Percentiles rank a stretch among this genome's conserved stretches.
Evolutionary conservation across 2,888 invertebrate species (phyloP).

Genomic region (Timandra comae): DNA sequence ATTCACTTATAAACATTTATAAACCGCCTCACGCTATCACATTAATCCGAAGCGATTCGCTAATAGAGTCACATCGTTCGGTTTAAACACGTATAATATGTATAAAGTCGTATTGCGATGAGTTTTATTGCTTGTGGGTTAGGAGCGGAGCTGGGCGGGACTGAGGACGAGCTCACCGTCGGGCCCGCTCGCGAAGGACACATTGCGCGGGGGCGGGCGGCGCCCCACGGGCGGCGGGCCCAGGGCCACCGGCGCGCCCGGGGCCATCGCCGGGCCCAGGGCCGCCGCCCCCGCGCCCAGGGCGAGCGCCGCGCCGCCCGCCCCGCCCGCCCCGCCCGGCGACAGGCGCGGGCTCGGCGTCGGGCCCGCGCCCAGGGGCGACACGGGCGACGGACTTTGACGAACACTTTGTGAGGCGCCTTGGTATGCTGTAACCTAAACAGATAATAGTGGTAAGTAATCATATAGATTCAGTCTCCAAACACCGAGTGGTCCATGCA

Average conservation of each 20-base stretch:
- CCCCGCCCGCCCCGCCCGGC: slow-evolving; percentile 13
- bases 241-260: slow-evolving; percentile 24
- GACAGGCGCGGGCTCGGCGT: slow-evolving; percentile 15
- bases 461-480: too few species aligned
- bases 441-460: too few species aligned
- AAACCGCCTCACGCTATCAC: slow-evolving; percentile 49
- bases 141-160: slow-evolving; percentile 79
- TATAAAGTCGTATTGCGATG: slow-evolving; percentile 51
- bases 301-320: slow-evolving; percentile 9
- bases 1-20: slow-evolving; percentile 42
- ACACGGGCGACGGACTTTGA: slow-evolving; percentile 31
- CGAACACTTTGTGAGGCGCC: slow-evolving; percentile 30
- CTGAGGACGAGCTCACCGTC: slow-evolving; percentile 79
- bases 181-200: slow-evolving; percentile 68
- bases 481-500: too few species aligned
- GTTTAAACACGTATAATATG: slow-evolving; percentile 29
- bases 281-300: slow-evolving; percentile 7
- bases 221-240: slow-evolving; percentile 23
- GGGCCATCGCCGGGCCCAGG: slow-evolving; percentile 11
- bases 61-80: slow-evolving; percentile 44
- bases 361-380: slow-evolving; percentile 26
- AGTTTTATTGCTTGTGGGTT: slow-evolving; percentile 61
- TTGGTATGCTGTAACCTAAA: slow-evolving; percentile 24
- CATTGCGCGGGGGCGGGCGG: slow-evolving; percentile 60
- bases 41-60: slow-evolving; percentile 33